Evolutionary conservation across 1,140 invertebrate genomes (phyloP).

Genomic region (Pogonomyrmex barbatus): DNA sequence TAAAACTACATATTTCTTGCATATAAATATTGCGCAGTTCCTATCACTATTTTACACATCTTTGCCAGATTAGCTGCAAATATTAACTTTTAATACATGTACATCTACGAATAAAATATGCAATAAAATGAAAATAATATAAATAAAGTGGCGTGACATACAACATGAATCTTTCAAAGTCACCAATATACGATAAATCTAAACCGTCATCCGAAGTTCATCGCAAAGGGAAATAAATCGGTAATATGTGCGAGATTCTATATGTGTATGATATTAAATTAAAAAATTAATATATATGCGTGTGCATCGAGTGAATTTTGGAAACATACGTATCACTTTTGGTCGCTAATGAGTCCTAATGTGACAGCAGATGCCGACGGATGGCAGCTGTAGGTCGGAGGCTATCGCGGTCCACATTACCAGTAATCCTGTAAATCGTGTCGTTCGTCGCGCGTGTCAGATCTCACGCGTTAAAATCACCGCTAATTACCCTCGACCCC

Average conservation of each 20-base stretch:
- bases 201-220: neutral
- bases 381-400: constrained; percentile 68
- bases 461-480: constrained; percentile 72
- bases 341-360: constrained; percentile 55
- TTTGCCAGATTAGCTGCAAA: neutral
- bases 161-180: neutral
- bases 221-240: neutral
- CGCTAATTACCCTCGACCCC: constrained; percentile 75
- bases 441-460: constrained; percentile 56
- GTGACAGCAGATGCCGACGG: constrained; percentile 77
- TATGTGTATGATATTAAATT: neutral
- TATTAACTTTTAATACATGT: neutral
- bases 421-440: constrained; percentile 67
- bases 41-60: neutral
- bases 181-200: neutral
- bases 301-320: neutral
- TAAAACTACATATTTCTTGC: neutral
- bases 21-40: neutral
- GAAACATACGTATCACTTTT: constrained; percentile 18
- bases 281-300: neutral
- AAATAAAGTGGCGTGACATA: neutral
- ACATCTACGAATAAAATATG: neutral
- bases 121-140: neutral
- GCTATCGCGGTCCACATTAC: constrained; percentile 49
- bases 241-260: neutral